A percentile compares a stretch with the other conserved stretches of the same genome.
These are phyloP conservation scores for Ganaspis sp. DNA, from an alignment of 1,140 invertebrate species.

Conservation along the genomic window DNA sequence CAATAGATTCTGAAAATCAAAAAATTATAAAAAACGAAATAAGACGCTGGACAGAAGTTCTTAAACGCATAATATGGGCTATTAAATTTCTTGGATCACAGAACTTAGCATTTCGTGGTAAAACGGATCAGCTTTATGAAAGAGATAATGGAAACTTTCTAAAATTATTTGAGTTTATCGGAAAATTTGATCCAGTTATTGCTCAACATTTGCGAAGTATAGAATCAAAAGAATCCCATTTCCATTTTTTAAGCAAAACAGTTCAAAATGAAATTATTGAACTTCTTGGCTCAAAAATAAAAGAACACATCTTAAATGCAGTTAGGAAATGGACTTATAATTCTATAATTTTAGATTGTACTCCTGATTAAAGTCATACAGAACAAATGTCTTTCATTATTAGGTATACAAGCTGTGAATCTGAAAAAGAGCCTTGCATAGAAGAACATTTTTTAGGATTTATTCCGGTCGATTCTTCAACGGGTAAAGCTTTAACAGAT, in stretches of 20 bases:
- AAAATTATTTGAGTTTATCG: slow-evolving; percentile 53
- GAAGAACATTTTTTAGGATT: slow-evolving; percentile 3
- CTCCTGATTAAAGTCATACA: not conserved
- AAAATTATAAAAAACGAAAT: slow-evolving; percentile 46
- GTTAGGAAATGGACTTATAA: not conserved
- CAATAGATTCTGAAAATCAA: slow-evolving; percentile 49
- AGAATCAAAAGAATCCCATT: slow-evolving; percentile 9
- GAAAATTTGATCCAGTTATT: slow-evolving; percentile 57
- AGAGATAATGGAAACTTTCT: slow-evolving; percentile 60
- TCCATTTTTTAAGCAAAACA: slow-evolving; percentile 49
- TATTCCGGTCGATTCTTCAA: not conserved
- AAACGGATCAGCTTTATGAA: slow-evolving; percentile 45
- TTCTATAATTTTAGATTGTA: not conserved
- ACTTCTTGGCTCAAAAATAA: not conserved
- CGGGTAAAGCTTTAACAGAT: not conserved
- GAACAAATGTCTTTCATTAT: slow-evolving; percentile 1
- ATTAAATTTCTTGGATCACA: slow-evolving; percentile 52
- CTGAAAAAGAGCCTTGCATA: not conserved
- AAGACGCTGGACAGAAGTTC: slow-evolving; percentile 49
- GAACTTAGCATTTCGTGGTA: slow-evolving; percentile 54
- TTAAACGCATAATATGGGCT: slow-evolving; percentile 50
- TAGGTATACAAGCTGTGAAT: not conserved
- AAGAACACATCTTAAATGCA: not conserved
- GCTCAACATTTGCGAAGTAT: slow-evolving; percentile 46
- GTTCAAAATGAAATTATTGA: slow-evolving; percentile 59